Base-by-base conservation (phyloP, 2,113 vertebrate species). In the Calyptomena viridis region DNA sequence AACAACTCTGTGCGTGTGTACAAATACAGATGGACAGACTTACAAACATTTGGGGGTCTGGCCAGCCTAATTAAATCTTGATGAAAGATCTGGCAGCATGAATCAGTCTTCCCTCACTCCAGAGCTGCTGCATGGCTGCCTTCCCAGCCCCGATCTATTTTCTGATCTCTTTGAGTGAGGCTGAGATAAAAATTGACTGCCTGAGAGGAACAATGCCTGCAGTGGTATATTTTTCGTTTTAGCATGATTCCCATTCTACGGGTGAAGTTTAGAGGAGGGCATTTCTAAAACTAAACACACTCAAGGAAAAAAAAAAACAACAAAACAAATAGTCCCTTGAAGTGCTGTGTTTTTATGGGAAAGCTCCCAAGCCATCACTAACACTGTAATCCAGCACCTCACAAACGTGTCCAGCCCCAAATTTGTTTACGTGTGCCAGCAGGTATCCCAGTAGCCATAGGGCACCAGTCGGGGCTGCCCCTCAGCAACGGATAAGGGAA, bases 371-470 rank as follows among this genome's bases (percentile, higher is more conserved):
- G 60, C 94, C 91, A 78, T 87, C 76, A 68, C 72, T 44, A 91
- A 77, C 76, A 35, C 87, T 33, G 17, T 58, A 78, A 24, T 21
- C 42, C 55, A 50, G 71, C 4, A 0, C 64, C 62, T 89, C 77
- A 40, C 52, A 62, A 95, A 94, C 19, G 39, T 55, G 60, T 79
- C 53, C 80, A 79, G 79, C 40, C 62, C 77, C 68, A 64, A 46
- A 44, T 37, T 89, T 40, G 73, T 37, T 94, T 53, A 31, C 4
- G 1, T 1, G 33, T 11, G 33, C 73, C 84, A 64, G 74, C 39
- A 30, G 2, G 0, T 35, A 6, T 39, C 35, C 33, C 35, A 0
- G 3, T 6, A 17, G 3, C 35, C 11, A 0, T 2, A 18, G 0
- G 0, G 80, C 66, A n/a, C 12, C 17, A 3, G 7, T 1, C 1